Evolutionary conservation across 2,113 vertebrate genomes (phyloP), one percentile per base, ranked within the genome.

Genomic region (Catharus minimus): DNA sequence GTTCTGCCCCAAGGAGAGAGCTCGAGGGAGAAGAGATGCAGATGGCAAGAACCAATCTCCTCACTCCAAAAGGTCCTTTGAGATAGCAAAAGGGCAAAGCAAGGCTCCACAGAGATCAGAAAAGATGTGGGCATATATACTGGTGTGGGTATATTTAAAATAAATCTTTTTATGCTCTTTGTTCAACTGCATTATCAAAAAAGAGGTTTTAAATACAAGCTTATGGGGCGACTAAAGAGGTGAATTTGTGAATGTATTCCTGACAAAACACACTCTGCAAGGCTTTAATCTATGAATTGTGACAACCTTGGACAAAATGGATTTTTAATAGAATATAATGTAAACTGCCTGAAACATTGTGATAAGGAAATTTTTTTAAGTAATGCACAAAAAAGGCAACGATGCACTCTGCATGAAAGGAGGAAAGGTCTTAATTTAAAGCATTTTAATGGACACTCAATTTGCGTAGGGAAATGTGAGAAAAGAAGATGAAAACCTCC

Each of bases 231-330:
- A 71, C 89, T 93, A 92, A 94, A 95, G 96, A 95, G 92, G 92
- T 78, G 92, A 96, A 95, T 96, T 91, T 94, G 94, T 96, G 94
- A 94, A 95, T 92, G 86, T 92, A 85, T 97, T 96, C 72, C 90
- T 95, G 88, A 97, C 87, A 94, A 95, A 96, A 92, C 84, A 82
- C 83, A 92, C 62, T 88, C 60, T 57, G 61, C 68, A 93, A 92
- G 78, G 95, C 96, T 95, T 92, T 96, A 87, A 95, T 97, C 95
- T 97, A 50, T 69, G 92, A 95, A 95, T 95, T 92, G 89, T 91
- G 95, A 97, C 97, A 97, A 96, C 95, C 90, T 95, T 61, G 94
- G 94, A 95, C 92, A 92, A 96, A 96, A 97, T 90, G 72, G 95
- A 82, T 47, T 95, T 94, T 93, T 97, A 97, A 96, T 96, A 96